Evolutionary conservation across 2,113 vertebrate genomes (phyloP).

Genomic region (Diglossa brunneiventris): DNA sequence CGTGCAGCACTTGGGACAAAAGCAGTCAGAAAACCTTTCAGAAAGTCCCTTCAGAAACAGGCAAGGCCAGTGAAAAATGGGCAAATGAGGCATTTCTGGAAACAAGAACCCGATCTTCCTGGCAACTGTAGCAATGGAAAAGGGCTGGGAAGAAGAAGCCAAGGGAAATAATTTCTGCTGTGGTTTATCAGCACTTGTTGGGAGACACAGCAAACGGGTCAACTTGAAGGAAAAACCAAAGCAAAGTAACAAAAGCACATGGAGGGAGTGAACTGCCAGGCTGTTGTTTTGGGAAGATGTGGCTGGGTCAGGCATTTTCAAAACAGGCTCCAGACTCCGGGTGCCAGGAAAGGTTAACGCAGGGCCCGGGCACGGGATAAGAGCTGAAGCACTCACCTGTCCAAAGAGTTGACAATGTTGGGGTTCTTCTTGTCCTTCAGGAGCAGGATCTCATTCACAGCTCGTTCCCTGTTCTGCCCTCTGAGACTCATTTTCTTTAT

Average conservation of each 20-base stretch:
- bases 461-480: not conserved
- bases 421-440: not conserved
- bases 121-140: not conserved
- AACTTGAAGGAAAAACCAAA: not conserved
- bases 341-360: not conserved
- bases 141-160: not conserved
- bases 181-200: not conserved
- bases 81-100: no score
- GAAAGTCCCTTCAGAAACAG: no score
- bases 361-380: not conserved
- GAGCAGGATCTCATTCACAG: not conserved
- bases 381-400: not conserved
- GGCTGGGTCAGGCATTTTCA: not conserved
- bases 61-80: no score
- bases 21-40: no score
- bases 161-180: not conserved
- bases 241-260: not conserved
- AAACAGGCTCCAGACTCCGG: not conserved
- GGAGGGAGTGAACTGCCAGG: not conserved
- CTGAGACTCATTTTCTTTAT: not conserved
- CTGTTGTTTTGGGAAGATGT: not conserved
- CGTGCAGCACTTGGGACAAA: no score
- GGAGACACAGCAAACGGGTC: not conserved
- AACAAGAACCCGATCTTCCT: no score
- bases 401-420: not conserved